These are phyloP conservation scores for Subacronicta megacephala DNA, from an alignment of 2,888 invertebrate genomes.

Conservation along the genomic window DNA sequence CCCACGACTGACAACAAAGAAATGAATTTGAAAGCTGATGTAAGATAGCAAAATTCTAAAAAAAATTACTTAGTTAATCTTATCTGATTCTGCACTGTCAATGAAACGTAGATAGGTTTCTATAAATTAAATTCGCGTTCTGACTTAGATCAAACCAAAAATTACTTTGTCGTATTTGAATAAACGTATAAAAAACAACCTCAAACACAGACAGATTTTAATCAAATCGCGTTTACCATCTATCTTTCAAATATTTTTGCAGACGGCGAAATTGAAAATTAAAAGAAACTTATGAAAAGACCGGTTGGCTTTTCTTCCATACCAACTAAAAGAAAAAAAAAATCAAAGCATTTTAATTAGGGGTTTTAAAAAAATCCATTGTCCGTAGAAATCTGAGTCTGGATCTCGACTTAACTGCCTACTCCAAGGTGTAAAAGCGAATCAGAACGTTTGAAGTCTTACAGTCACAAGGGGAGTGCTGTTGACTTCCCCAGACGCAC, in stretches of 20 bases:
- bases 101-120: not conserved
- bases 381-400: slow-evolving; percentile 52
- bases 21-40: not conserved
- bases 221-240: slow-evolving; percentile 3
- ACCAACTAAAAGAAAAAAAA: slow-evolving; percentile 31
- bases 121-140: not conserved
- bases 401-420: slow-evolving; percentile 64
- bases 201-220: not conserved
- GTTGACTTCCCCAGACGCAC: slow-evolving; percentile 78
- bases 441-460: slow-evolving; percentile 81
- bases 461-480: slow-evolving; percentile 69
- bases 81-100: not conserved
- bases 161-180: not conserved
- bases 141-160: not conserved
- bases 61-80: not conserved
- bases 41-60: not conserved
- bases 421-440: slow-evolving; percentile 83
- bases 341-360: slow-evolving; percentile 57
- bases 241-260: not conserved
- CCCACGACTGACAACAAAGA: no score
- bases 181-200: not conserved
- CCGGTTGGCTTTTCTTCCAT: not conserved
- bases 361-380: slow-evolving; percentile 48
- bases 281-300: slow-evolving; percentile 18
- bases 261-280: slow-evolving; percentile 14